phyloP scores from a whole-genome alignment of 2,888 invertebrate genomes.

The Hirtodrosophila alboralis region DNA sequence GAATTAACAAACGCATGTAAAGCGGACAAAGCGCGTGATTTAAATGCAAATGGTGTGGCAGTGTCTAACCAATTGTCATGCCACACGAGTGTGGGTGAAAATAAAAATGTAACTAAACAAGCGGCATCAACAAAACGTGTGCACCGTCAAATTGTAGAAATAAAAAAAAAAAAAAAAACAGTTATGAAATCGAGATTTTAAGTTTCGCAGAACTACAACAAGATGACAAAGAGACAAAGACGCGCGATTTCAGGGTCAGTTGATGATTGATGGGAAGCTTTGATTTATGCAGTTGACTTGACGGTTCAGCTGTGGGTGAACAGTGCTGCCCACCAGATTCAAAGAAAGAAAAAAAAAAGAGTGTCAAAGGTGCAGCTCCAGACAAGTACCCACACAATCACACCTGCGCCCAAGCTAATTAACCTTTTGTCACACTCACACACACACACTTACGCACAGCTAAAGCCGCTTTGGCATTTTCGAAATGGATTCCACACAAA shows the following conservation, averaged over 20 bases:
- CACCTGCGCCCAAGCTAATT: slow-evolving; percentile 66
- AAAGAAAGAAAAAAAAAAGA: too few relatives aligned
- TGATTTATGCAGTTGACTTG: slow-evolving; percentile 65
- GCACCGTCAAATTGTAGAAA: slow-evolving; percentile 29
- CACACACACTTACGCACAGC: slow-evolving; percentile 21
- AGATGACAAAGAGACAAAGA: slow-evolving; percentile 43
- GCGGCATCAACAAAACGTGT: slow-evolving; percentile 43
- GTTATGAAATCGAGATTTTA: slow-evolving; percentile 68
- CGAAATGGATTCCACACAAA: slow-evolving; percentile 67
- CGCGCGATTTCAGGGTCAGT: slow-evolving; percentile 64
- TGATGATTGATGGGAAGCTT: slow-evolving; percentile 55
- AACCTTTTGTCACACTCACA: slow-evolving; percentile 65
- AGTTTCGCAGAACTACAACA: slow-evolving; percentile 41
- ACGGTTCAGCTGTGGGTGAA: slow-evolving; percentile 25
- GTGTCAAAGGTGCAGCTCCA: slow-evolving; percentile 53
- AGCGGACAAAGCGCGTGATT: slow-evolving; percentile 42
- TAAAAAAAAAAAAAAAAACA: slow-evolving; percentile 37
- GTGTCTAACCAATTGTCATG: slow-evolving; percentile 54
- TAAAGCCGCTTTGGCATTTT: slow-evolving; percentile 61
- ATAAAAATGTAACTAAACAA: slow-evolving; percentile 63
- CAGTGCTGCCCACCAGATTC: slow-evolving; percentile 30
- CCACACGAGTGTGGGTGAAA: slow-evolving; percentile 65
- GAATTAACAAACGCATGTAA: slow-evolving; percentile 46
- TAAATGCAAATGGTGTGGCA: slow-evolving; percentile 55
- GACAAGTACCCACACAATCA: slow-evolving; percentile 27